Evolutionary conservation across 2,888 invertebrate species (phyloP), one percentile per base, ranked within the genome.

Genomic region (Synanthedon formicaeformis): DNA sequence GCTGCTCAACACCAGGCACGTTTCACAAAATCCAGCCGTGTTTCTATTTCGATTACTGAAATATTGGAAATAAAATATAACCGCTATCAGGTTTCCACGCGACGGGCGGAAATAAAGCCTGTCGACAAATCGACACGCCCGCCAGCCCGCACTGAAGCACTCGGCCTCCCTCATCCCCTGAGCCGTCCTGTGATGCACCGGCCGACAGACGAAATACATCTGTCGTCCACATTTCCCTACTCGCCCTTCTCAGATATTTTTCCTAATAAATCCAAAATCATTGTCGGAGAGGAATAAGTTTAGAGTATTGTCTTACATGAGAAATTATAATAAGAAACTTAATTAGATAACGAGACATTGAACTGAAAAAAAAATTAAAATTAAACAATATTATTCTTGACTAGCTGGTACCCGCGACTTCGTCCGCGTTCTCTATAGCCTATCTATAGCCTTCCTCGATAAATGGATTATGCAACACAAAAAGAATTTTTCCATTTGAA

Each of bases 21-120:
- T 67, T 68, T 64, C 64, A 64, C 64, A 65, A 68, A 64, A 57
- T 64, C 60, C 56, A 66, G 62, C 64, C 66, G 66, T 70, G 68
- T 72, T 78, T 75, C 76, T 75, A 77, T 78, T 79, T 75, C 76
- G 71, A 78, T 75, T 71, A 75, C 72, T 71, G 73, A 76, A 75
- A 73, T 75, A 76, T 77, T 73, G 71, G 64, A 69, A 75, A 77
- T 75, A 75, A 81, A 80, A 81, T 79, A 81, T 79, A 74, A 75
- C 71, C 69, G 71, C 72, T 82, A 83, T 82, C 82, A 76, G 67
- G 75, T 80, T 81, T 78, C 75, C 75, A 76, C 71, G 74, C 76
- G 83, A 82, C 83, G 73, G 71, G 70, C 82, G 84, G 83, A 85
- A 84, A 85, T 86, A 81, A 82, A 83, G 75, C 78, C 71, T 71